Base-by-base conservation (phyloP, 2,797 vertebrate genomes). In the Sebastes dallii region DNA sequence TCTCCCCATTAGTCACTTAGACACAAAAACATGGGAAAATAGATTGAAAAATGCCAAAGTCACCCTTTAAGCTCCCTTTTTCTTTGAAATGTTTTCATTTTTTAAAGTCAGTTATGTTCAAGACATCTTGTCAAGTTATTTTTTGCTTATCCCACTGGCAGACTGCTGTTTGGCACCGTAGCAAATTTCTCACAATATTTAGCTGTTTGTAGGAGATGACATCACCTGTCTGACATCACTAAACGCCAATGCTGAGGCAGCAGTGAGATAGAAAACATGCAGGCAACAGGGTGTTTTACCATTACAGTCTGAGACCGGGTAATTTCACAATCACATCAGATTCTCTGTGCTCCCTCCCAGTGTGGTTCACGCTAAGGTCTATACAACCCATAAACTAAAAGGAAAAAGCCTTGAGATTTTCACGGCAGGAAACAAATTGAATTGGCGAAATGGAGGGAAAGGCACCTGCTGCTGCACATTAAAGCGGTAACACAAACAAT, bases 391-490 rank as follows among this genome's bases (percentile, higher is more conserved):
- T 86, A 84, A 89, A 89, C 79, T 84, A 88, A 90, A 84, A 89
- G 81, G 75, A 84, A 90, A 42, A 89, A 83, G 81, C 82, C 81
- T 80, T 56, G 84, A 88, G 81, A 89, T 92, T 89, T 91, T 92
- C 93, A 80, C 85, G 71, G 89, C 81, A 70, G 89, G 91, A 88
- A 83, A 89, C 90, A 89, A 89, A 93, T 89, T 87, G 88, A 94
- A 92, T 89, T 81, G 85, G 79, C 61, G 29, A 80, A 89, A 91
- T 84, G 74, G 80, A 92, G 81, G 82, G 84, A 85, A 88, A 90
- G 77, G 75, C 87, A 90, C 91, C 92, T 91, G 91, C 91, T 89
- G 91, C 84, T 81, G 81, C 90, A 83, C 84, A 90, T 91, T 91
- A 89, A 88, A 89, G 81, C 75, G 25, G 82, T 61, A 78, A 88